Evolutionary conservation across 2,888 invertebrate genomes (phyloP).

Genomic region (Harpagoxenus sublaevis): DNA sequence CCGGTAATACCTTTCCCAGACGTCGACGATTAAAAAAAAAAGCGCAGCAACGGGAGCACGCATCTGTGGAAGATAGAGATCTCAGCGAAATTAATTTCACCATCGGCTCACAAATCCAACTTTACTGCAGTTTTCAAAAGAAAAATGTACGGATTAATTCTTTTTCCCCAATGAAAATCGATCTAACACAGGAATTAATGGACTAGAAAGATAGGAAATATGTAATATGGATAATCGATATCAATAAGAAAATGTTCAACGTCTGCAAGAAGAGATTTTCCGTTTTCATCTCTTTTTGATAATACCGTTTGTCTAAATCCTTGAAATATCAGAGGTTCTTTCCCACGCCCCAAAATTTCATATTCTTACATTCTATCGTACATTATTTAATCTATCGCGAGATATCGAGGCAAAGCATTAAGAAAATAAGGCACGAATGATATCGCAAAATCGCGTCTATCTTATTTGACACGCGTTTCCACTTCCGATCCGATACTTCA

Average conservation of each 20-base stretch:
- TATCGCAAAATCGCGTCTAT: constrained; percentile 47
- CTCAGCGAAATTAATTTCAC: constrained; percentile 50
- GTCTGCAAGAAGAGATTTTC: constrained; percentile 1
- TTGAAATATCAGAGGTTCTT: background rate
- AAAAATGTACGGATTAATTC: constrained; percentile 49
- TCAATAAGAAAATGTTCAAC: constrained; percentile 17
- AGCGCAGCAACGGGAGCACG: constrained; percentile 30
- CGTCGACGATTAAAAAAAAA: constrained; percentile 43
- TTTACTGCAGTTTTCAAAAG: constrained; percentile 36
- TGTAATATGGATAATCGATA: constrained; percentile 37
- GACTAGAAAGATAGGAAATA: constrained; percentile 31
- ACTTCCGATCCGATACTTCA: constrained; percentile 31
- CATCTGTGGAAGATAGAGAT: constrained; percentile 46
- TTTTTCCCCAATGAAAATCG: constrained; percentile 20
- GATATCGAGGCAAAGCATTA: background rate
- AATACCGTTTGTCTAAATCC: background rate
- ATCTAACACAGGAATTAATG: constrained; percentile 31
- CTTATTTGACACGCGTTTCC: constrained; percentile 43
- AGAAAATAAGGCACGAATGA: constrained; percentile 15
- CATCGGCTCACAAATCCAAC: constrained; percentile 35
- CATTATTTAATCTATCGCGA: constrained; percentile 31
- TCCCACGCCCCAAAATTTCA: background rate
- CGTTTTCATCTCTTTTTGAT: background rate
- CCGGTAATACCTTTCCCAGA: constrained; percentile 46
- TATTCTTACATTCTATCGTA: background rate